Evolutionary conservation across 2,888 invertebrate species (phyloP), one percentile per base, ranked within the genome.

Genomic region (Epistrophe grossulariae): DNA sequence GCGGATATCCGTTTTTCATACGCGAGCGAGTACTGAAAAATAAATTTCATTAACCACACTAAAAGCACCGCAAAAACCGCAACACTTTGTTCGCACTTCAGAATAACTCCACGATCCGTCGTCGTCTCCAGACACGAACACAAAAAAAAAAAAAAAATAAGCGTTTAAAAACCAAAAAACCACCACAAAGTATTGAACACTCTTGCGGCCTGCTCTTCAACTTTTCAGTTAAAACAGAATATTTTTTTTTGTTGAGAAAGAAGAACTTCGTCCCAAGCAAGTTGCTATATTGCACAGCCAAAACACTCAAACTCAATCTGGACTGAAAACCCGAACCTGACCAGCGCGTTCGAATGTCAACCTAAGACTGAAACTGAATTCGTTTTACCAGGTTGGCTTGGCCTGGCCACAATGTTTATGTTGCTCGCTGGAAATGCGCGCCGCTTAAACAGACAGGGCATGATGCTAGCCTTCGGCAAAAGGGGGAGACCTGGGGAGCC

Each of bases 311-410:
- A 38, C 52, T 71, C 43, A 78, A 62, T 13, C 59, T 71, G 11
- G 68, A 81, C 70, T 79, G 68, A 19, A 50, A 72, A 28, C 60
- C 66, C 85, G 71, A 83, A 79, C 87, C 74, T 79, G 19, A 79
- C 87, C 79, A 83, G 19, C 71, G 79, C 87, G 83, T 76, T 82
- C 87, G 87, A 83, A 83, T 62, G 83, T 79, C 87, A 87, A 83
- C 72, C 83, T 66, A 72, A 72, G 87, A 87, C 87, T 85, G 73
- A 83, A 73, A 48, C 11, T 57, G 77, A 77, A 77, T 74, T 55
- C 68, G 72, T 83, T 60, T 19, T 50, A 68, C 79, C 72, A 74
- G n/a, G 81, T 71, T 68, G 55, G 9, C 55, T 68, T 62, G 40
- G 64, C 45, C 79, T 66, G 70, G 82, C 74, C 74, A 78, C 85